Base-by-base conservation (phyloP, 1,140 invertebrate genomes). In the Drosophila saltans region DNA sequence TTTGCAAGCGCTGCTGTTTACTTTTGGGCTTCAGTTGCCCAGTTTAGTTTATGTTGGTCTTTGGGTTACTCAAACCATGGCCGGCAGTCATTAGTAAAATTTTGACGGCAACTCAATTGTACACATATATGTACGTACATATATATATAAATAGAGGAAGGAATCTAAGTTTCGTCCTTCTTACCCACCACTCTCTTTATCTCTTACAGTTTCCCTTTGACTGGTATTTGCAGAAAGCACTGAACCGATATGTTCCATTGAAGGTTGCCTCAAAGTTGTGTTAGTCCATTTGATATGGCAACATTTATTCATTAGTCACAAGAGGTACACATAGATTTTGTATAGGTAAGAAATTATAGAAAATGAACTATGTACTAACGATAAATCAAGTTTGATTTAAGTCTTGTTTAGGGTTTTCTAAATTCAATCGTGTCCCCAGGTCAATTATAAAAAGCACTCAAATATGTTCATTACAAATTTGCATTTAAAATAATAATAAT, bases 61-160 rank as follows among this genome's bases (percentile, higher is more conserved):
- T 30, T 72, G 76, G 57, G 45, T 66, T 57, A 57, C 66, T 52
- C 62, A 55, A 69, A 64, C 55, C 66, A 74, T 61, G 59, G 64
- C 36, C 74, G 55, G 66, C 45, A 81, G 75, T 82, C 80, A 83
- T 82, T 83, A 82, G 80, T 82, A 75, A 75, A 82, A 82, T 82
- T 82, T 75, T 75, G 80, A 75, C 72, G 71, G 75, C 80, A 82
- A 66, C 70, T 82, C 80, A 73, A 81, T 70, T 68, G 24, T 26
- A 9, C 9, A 43, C n/a, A 45, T 36, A 7, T 36, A 36, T 36
- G 6, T 36, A 36, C 3, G 6, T 36, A 36, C 6, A 36, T 7
- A 36, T 36, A 36, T 3, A 36, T 30, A 30, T 30, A 30, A 4
- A 30, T 16, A 16, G 16, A 16, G 16, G 33, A 36, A 36, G 69